A percentile compares a stretch with the other conserved stretches of the same genome.
Evolutionary conservation across 2,888 invertebrate species (phyloP).

Genomic region (Gibbula magus): DNA sequence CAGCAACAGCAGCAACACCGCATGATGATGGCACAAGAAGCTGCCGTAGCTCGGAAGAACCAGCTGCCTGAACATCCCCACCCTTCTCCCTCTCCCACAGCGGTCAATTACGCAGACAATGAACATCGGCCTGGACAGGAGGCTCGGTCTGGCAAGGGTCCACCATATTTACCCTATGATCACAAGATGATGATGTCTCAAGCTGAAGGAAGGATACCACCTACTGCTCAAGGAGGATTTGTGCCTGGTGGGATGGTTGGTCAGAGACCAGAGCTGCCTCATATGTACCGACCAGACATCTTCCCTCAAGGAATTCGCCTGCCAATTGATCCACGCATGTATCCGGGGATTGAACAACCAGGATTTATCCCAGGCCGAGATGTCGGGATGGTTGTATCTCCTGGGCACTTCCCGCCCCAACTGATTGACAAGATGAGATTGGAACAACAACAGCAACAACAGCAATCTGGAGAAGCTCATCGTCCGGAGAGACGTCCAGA

Average conservation of each 20-base stretch:
- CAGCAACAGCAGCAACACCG: slow-evolving; percentile 53
- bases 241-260: slow-evolving; percentile 38
- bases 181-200: slow-evolving; percentile 31
- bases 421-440: neutral
- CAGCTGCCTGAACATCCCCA: slow-evolving; percentile 25
- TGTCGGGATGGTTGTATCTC: slow-evolving; percentile 22
- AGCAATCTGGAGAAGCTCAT: slow-evolving; percentile 39
- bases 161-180: slow-evolving; percentile 21
- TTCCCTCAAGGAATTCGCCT: slow-evolving; percentile 37
- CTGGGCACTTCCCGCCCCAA: slow-evolving; percentile 3
- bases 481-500: slow-evolving; percentile 48
- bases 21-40: slow-evolving; percentile 23
- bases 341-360: slow-evolving; percentile 36
- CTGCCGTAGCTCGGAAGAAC: slow-evolving; percentile 32
- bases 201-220: slow-evolving; percentile 27
- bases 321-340: slow-evolving; percentile 58
- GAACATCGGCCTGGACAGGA: slow-evolving; percentile 32
- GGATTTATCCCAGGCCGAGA: slow-evolving; percentile 31
- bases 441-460: neutral
- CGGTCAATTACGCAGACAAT: slow-evolving; percentile 42
- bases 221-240: slow-evolving; percentile 37
- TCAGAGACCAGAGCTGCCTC: slow-evolving; percentile 34
- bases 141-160: slow-evolving; percentile 27
- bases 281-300: slow-evolving; percentile 38
- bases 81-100: slow-evolving; percentile 18